These are phyloP conservation scores for Columba livia DNA, from an alignment of 2,113 vertebrate genomes.

Conservation along the genomic window DNA sequence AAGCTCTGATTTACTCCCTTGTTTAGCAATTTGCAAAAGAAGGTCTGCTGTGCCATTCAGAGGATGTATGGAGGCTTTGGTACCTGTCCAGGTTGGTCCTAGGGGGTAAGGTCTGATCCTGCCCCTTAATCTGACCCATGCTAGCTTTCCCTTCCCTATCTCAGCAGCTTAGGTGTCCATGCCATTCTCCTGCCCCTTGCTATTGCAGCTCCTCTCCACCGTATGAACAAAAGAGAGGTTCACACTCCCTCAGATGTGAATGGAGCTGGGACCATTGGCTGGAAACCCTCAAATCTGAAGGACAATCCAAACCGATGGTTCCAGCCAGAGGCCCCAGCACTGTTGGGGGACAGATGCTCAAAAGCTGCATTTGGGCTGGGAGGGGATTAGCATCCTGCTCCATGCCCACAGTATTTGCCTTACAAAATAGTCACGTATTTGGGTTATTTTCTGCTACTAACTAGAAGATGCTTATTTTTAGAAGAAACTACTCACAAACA, in stretches of 20 bases:
- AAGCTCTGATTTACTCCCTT: not conserved
- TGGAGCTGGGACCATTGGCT: not conserved
- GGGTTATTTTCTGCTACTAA: slow-evolving; percentile 2
- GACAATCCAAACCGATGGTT: not conserved
- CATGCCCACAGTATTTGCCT: not conserved
- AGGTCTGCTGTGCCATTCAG: not conserved
- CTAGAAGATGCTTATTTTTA: not conserved
- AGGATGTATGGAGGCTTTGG: not conserved
- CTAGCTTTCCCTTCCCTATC: not conserved
- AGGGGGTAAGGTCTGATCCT: not conserved
- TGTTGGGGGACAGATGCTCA: not conserved
- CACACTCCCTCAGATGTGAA: not conserved
- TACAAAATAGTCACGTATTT: not conserved
- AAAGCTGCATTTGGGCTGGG: not conserved
- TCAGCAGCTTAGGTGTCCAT: not conserved
- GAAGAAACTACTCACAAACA: not conserved
- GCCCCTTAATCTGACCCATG: not conserved
- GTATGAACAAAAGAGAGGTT: not conserved
- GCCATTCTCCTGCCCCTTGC: not conserved
- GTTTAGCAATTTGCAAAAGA: not conserved
- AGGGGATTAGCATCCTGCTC: not conserved
- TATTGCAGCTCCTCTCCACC: not conserved
- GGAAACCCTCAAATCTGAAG: not conserved
- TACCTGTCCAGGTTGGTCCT: not conserved
- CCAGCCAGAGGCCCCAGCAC: not conserved